Conservation (phyloP, 2,797 vertebrate species). For the Lepus townsendii region DNA sequence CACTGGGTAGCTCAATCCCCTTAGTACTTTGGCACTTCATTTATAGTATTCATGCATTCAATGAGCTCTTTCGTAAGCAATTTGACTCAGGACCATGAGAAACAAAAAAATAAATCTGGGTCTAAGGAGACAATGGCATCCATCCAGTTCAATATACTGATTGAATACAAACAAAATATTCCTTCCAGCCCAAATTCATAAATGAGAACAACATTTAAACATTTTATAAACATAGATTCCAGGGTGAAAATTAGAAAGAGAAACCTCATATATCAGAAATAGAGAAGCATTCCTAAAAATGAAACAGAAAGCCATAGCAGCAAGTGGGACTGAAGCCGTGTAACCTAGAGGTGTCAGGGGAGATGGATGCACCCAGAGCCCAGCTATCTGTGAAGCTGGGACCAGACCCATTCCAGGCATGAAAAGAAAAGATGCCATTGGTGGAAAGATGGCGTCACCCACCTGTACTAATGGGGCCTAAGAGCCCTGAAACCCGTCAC, state of each 20-base stretch:
- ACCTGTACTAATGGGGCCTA: background rate
- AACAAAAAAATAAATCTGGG: conserved; percentile 73
- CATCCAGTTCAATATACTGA: conserved; percentile 62
- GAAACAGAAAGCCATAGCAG: background rate
- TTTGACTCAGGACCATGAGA: conserved; percentile 70
- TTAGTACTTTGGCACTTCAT: conserved; percentile 64
- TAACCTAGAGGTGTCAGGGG: background rate
- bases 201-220: conserved; percentile 55
- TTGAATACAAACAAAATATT: conserved; percentile 63
- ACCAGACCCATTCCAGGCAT: background rate
- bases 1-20: conserved; percentile 30
- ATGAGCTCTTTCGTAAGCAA: conserved; percentile 65
- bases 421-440: background rate
- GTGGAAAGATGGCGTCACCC: background rate
- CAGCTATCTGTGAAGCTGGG: background rate
- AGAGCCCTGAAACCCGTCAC: background rate
- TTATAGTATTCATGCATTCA: conserved; percentile 62
- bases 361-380: background rate
- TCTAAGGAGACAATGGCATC: conserved; percentile 57
- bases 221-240: conserved; percentile 51
- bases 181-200: conserved; percentile 58
- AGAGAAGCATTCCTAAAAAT: background rate
- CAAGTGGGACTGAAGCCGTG: background rate
- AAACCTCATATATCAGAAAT: conserved; percentile 38
- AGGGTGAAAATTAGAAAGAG: background rate